Base-by-base conservation (phyloP, 2,888 invertebrate genomes). In the Drosophila vallismaia region DNA sequence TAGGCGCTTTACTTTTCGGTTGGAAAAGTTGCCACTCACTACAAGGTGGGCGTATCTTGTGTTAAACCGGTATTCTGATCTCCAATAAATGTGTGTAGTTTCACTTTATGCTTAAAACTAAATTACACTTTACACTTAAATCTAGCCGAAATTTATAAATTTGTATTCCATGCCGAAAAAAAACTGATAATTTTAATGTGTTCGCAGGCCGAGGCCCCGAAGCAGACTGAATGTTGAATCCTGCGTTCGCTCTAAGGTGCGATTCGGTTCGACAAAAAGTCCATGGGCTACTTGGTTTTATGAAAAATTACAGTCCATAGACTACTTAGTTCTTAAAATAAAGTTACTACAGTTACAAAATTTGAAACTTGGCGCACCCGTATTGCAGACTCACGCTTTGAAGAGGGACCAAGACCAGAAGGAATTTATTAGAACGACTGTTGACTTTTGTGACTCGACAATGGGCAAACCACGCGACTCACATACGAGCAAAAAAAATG, bases 401-500 rank as follows among this genome's bases (percentile, higher is more conserved):
- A 10, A 33, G 33, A n/a, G n/a, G 4, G 19, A 54, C 40, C 64
- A 40, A n/a, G 6, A 46, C 9, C 49, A 7, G 36, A 45, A 4
- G 45, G 7, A 40, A 58, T 12, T 62, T 68, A 62, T 74, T 72
- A 66, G 52, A 68, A 36, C 54, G 63, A 51, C 59, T 67, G 64
- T 78, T 86, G 80, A 84, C 76, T 80, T 67, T 67, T 75, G 87
- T 75, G 66, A 64, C 60, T 63, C 64, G 68, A 75, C 82, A 55
- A 77, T 75, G 64, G 72, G 24, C 33, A 19, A 12, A 31, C 52
- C 62, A 59, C 28, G 26, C 49, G 49, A 7, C 36, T 9, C 31
- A 19, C 36, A 53, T 46, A 31, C n/a, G 36, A 36, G 19, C 28
- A 33, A 26, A 24, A 24, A 36, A 8, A 70, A 55, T 74, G 69